Evolutionary conservation across 2,113 vertebrate genomes (phyloP).

Genomic region (Synchiropus splendidus): DNA sequence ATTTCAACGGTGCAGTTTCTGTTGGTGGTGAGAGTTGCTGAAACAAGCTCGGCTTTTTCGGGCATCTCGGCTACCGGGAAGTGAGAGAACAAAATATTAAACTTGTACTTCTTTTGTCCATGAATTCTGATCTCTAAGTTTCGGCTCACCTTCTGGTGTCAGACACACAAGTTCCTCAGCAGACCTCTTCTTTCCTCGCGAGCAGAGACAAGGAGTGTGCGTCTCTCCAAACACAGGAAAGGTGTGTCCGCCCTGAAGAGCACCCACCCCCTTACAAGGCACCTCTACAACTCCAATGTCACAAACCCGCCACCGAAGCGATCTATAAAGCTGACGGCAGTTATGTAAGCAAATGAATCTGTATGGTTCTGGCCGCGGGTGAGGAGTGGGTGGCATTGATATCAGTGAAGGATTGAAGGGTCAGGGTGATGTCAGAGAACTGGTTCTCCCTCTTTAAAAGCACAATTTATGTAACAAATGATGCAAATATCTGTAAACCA

Average conservation of each 20-base stretch:
- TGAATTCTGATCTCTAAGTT: no score
- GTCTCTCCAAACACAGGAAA: no score
- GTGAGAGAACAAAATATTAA: background rate
- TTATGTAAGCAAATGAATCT: no score
- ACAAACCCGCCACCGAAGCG: no score
- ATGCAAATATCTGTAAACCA: background rate
- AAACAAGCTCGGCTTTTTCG: constrained; percentile 56
- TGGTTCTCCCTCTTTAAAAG: background rate
- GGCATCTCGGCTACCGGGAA: constrained; percentile 45
- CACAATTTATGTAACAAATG: background rate
- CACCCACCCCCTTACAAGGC: no score
- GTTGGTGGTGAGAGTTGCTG: constrained; percentile 60
- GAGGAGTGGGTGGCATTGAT: background rate
- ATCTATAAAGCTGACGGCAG: no score
- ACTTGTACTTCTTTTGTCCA: background rate
- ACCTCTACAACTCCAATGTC: no score
- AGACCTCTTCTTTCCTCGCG: no score
- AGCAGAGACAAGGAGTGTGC: no score
- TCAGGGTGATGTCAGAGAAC: background rate
- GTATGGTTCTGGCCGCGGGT: background rate
- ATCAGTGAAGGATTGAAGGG: background rate
- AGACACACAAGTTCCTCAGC: no score
- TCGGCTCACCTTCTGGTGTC: no score
- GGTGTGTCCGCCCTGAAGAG: no score
- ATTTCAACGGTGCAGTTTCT: constrained; percentile 64